These are phyloP conservation scores for Procambarus virginalis DNA, from an alignment of 1,140 invertebrate genomes.

Conservation along the genomic window DNA sequence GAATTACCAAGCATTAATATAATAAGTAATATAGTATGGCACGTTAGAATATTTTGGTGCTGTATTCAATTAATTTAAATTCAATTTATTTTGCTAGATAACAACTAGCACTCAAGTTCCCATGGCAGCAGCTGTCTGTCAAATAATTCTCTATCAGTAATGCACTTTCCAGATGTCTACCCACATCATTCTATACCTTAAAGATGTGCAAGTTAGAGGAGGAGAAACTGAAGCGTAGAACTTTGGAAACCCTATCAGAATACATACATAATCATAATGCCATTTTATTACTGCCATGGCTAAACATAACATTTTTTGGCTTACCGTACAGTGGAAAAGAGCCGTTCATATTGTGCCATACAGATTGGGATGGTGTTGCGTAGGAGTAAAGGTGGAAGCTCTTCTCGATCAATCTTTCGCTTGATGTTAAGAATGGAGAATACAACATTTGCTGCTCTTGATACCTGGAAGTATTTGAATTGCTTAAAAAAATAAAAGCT, in stretches of 20 bases:
- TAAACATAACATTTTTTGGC: background rate
- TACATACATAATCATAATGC: too few relatives aligned
- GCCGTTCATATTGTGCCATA: slow-evolving; percentile 75
- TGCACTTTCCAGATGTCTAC: too few relatives aligned
- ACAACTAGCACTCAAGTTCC: too few relatives aligned
- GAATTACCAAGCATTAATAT: too few relatives aligned
- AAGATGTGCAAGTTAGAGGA: background rate
- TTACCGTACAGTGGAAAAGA: slow-evolving; percentile 72
- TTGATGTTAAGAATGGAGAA: slow-evolving; percentile 75
- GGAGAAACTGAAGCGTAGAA: background rate
- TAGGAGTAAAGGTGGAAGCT: slow-evolving; percentile 75
- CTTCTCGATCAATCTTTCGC: slow-evolving; percentile 75
- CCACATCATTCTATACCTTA: too few relatives aligned
- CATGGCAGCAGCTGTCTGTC: too few relatives aligned
- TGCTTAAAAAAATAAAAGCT: too few relatives aligned
- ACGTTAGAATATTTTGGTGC: too few relatives aligned
- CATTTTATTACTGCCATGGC: background rate
- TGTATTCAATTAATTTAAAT: too few relatives aligned
- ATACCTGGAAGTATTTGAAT: slow-evolving; percentile 38
- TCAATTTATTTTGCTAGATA: too few relatives aligned
- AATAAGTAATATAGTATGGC: too few relatives aligned
- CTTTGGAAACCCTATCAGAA: background rate
- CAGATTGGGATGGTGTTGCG: slow-evolving; percentile 75
- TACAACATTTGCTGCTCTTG: slow-evolving; percentile 75
- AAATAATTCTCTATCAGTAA: too few relatives aligned